phyloP scores from a whole-genome alignment of 2,113 vertebrate species.

The Ifrita kowaldi region DNA sequence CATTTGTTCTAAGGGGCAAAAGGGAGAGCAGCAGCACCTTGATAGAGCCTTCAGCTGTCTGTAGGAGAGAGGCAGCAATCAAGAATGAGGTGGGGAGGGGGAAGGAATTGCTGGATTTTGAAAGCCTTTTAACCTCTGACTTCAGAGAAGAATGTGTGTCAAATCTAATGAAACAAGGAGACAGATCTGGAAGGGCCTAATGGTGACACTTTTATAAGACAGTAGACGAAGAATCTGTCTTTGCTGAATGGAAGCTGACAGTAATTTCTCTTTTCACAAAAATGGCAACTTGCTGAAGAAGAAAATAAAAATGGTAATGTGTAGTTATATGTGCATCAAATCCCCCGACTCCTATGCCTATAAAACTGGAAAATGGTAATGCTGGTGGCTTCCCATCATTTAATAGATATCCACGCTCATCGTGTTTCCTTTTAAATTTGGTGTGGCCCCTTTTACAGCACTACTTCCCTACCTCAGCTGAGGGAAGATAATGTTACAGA shows the following conservation, averaged over 20 bases:
- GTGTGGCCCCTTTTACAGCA: neutral
- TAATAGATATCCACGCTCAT: neutral
- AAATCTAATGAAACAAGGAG: slow-evolving; percentile 12
- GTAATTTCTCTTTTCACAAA: slow-evolving; percentile 44
- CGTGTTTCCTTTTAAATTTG: neutral
- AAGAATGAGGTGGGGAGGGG: neutral
- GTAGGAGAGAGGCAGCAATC: neutral
- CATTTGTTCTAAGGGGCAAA: slow-evolving; percentile 22
- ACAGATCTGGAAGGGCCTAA: neutral
- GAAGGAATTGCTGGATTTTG: neutral
- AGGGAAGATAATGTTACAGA: neutral
- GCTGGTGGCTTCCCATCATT: neutral
- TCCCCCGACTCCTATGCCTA: neutral
- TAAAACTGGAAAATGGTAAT: neutral
- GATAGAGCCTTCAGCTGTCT: neutral
- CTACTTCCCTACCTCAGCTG: neutral
- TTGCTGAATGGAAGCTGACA: neutral
- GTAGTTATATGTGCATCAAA: neutral
- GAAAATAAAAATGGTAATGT: slow-evolving; percentile 39
- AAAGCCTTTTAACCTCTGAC: slow-evolving; percentile 26
- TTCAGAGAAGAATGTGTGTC: neutral
- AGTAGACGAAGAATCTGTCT: neutral
- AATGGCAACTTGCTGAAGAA: neutral
- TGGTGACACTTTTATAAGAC: neutral
- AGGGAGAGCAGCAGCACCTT: neutral